Base-by-base conservation (phyloP, 2,797 vertebrate genomes). In the Manis pentadactyla region DNA sequence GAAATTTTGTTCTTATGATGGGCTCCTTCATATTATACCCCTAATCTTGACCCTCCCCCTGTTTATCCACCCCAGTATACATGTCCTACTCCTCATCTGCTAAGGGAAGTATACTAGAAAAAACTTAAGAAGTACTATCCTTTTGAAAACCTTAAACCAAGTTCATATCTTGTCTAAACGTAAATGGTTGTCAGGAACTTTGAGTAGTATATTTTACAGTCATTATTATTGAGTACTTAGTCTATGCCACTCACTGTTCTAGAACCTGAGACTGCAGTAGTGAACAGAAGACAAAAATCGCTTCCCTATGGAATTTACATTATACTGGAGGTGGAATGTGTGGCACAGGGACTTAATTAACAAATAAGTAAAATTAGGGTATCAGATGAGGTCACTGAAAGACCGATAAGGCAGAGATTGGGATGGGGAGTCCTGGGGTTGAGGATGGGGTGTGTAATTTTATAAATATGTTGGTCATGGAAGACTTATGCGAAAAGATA, bases 81-180 rank as follows among this genome's bases (percentile, higher is more conserved):
- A 37, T 63, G 6, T 79, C 23, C 21, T 71, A 49, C 79, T 77
- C 17, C 63, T 88, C 37, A 85, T 92, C 93, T 91, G 5, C 87
- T 89, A 85, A 84, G 57, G 69, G 63, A 93, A 34, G 15, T 39
- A 68, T 10, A 29, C 39, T 74, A 57, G 73, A 51, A 71, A 95
- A 85, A 93, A 23, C 46, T 25, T 78, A 57, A 79, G 53, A 95
- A 87, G 17, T 77, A 42, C 21, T 81, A 3, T 57, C 42, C n/a
- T 86, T 96, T 75, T 59, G 66, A 49, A 93, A 66, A 49, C 77
- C 77, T 71, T 61, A 73, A 55, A 64, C 42, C 86, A 86, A 87
- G 66, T 92, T 93, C 42, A 17, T 49, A 49, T 90, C 4, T 85
- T 94, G 1, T 49, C 42, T 85, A 57, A 96, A 81, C 53, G 7